phyloP scores from a whole-genome alignment of 2,888 invertebrate species.

The Dolomedes plantarius region DNA sequence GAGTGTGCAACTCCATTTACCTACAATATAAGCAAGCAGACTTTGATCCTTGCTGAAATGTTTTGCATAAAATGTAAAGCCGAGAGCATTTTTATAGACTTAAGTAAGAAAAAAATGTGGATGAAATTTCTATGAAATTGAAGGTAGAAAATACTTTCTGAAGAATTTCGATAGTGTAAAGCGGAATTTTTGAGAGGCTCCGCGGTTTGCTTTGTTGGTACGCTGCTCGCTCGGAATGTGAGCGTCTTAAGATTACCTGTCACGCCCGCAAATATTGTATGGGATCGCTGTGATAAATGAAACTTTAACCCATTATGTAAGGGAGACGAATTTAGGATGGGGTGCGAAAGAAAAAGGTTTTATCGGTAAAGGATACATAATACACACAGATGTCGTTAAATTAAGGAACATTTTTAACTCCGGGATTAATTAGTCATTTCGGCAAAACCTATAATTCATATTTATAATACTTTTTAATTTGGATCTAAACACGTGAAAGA shows the following conservation, averaged over 20 bases:
- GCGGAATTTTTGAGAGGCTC: constrained; percentile 3
- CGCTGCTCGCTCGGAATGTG: constrained; percentile 4
- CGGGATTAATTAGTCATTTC: too few species aligned
- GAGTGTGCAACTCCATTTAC: too few species aligned
- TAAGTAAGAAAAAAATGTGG: not conserved
- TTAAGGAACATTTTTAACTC: too few species aligned
- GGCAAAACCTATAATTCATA: too few species aligned
- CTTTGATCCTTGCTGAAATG: not conserved
- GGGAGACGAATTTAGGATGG: not conserved
- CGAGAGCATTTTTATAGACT: not conserved
- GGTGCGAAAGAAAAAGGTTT: not conserved
- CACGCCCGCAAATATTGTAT: constrained; percentile 11
- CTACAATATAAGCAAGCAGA: too few species aligned
- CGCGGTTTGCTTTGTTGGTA: constrained; percentile 15
- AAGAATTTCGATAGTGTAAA: constrained; percentile 10
- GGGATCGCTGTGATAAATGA: constrained; percentile 14
- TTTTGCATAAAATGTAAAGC: not conserved
- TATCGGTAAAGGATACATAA: not conserved
- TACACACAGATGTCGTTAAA: not conserved
- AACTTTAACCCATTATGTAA: constrained; percentile 14
- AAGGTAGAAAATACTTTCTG: constrained; percentile 18
- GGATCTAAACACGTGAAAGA: too few species aligned
- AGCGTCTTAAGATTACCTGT: constrained; percentile 9
- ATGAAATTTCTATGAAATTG: constrained; percentile 6
- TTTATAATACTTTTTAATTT: too few species aligned